These are phyloP conservation scores for Piscicola geometra DNA, from an alignment of 2,888 invertebrate genomes.

Conservation along the genomic window DNA sequence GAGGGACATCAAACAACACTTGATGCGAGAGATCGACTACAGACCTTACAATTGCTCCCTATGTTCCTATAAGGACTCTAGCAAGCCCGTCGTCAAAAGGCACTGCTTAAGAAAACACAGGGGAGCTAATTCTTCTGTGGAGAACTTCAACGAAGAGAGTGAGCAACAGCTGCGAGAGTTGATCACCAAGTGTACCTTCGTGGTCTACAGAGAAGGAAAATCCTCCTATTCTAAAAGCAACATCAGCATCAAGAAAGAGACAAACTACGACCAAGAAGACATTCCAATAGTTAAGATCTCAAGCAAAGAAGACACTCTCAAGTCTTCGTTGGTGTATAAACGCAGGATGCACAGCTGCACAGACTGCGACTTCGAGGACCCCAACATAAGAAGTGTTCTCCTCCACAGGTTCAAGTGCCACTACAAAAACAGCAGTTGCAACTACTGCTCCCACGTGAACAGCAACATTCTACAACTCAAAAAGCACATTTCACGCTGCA, in stretches of 20 bases:
- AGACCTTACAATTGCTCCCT: conserved; percentile 41
- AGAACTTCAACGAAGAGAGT: conserved; percentile 4
- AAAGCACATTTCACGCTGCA: conserved; percentile 17
- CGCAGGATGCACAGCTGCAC: conserved; percentile 12
- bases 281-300: conserved; percentile 30
- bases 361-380: conserved; percentile 7
- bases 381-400: background rate
- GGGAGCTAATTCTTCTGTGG: conserved; percentile 28
- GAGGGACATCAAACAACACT: conserved; percentile 40
- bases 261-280: background rate
- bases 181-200: background rate
- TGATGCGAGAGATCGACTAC: conserved; percentile 41
- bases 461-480: conserved; percentile 8
- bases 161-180: conserved; percentile 28
- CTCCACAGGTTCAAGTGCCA: conserved; percentile 7
- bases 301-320: background rate
- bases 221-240: no score
- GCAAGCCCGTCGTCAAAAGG: conserved; percentile 37
- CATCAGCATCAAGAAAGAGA: background rate
- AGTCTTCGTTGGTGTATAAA: conserved; percentile 27
- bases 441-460: background rate
- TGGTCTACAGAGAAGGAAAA: conserved; percentile 10
- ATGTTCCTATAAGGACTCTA: conserved; percentile 40
- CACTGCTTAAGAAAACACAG: conserved; percentile 39
- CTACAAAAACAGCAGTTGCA: background rate